These are phyloP conservation scores for Macrosiphum euphorbiae DNA, from an alignment of 2,888 invertebrate genomes.

Conservation along the genomic window DNA sequence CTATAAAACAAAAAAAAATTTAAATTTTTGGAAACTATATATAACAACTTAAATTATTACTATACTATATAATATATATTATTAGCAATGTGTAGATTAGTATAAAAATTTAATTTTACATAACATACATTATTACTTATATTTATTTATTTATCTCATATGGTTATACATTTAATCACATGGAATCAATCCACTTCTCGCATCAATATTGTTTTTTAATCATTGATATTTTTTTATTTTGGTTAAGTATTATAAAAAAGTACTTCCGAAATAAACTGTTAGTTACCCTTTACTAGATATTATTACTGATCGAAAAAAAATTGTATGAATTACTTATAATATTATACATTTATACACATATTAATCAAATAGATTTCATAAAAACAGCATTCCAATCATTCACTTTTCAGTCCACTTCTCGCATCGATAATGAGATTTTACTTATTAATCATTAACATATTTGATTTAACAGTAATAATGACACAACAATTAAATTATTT, in stretches of 20 bases:
- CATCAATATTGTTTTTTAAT: constrained; percentile 35
- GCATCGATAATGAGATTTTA: background rate
- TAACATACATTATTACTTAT: background rate
- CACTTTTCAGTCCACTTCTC: constrained; percentile 25
- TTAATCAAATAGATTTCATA: background rate
- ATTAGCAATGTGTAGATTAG: too few relatives aligned
- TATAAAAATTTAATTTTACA: too few relatives aligned
- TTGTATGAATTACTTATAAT: background rate
- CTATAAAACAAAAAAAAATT: background rate
- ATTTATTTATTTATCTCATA: constrained; percentile 17
- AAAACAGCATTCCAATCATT: background rate
- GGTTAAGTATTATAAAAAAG: background rate
- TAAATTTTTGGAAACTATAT: too few relatives aligned
- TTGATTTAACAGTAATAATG: background rate
- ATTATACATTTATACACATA: background rate
- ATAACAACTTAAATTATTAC: background rate
- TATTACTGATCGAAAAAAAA: background rate
- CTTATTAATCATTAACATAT: background rate
- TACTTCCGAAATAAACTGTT: background rate
- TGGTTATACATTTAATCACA: constrained; percentile 38
- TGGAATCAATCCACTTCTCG: constrained; percentile 52
- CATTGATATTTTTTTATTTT: constrained; percentile 14
- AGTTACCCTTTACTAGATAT: background rate
- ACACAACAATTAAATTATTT: background rate
- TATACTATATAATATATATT: too few relatives aligned